Percentiles rank a stretch among this genome's conserved stretches.
These are phyloP conservation scores for Anastatus disparis DNA, from an alignment of 1,140 invertebrate species.

Conservation along the genomic window DNA sequence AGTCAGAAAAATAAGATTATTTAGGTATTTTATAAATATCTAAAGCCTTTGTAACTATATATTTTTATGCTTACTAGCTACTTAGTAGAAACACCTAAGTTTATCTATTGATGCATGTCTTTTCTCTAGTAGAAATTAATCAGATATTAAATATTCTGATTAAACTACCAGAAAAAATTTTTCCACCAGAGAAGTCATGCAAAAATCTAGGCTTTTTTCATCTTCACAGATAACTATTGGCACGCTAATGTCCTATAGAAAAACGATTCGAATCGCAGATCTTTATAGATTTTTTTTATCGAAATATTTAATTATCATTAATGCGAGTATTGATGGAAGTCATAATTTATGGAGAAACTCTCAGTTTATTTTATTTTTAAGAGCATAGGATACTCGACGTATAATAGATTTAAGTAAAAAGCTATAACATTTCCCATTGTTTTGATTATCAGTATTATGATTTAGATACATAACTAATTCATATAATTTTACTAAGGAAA, in stretches of 20 bases:
- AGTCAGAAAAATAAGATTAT: slow-evolving; percentile 28
- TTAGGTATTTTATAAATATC: slow-evolving; percentile 18
- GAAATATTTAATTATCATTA: neutral
- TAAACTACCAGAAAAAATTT: neutral
- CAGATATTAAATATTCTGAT: too few species aligned
- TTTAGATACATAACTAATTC: too few species aligned
- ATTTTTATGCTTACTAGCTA: too few species aligned
- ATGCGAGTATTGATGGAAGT: too few species aligned
- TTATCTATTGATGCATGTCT: neutral
- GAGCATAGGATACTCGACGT: neutral
- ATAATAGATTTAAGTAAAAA: too few species aligned
- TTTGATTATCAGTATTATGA: too few species aligned
- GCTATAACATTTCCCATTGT: too few species aligned
- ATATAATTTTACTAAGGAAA: too few species aligned
- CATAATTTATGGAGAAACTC: too few species aligned
- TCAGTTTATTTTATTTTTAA: too few species aligned
- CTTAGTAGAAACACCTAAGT: too few species aligned
- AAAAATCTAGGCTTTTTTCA: slow-evolving; percentile 5
- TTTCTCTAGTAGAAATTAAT: neutral
- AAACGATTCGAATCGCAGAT: neutral
- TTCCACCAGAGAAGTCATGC: neutral
- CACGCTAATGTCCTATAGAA: slow-evolving; percentile 15
- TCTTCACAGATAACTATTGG: slow-evolving; percentile 16
- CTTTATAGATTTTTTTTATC: neutral
- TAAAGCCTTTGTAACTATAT: slow-evolving; percentile 16